Evolutionary conservation across 2,888 invertebrate genomes (phyloP), one percentile per base, ranked within the genome.

Genomic region (Pherbina coryleti): DNA sequence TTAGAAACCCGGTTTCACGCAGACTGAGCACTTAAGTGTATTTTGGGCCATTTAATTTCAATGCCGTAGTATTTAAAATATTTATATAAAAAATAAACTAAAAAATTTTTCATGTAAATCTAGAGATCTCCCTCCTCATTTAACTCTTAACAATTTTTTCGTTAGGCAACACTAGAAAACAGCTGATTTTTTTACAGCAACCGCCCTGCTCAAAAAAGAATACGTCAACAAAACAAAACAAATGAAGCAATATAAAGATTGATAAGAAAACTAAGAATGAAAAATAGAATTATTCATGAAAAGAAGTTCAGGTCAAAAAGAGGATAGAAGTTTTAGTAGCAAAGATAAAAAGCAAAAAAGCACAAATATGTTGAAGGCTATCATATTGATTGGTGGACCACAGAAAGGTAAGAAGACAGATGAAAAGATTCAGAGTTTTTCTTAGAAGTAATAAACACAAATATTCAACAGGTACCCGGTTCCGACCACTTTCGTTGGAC

Each of bases 401-500:
- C 95, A 96, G 89, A 98, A 98, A 93, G 97, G 97, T 96, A 91
- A 84, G 5, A 55, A n/a, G 2, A n/a, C 4, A 8, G 49, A 14
- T 51, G 67, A 22, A 57, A n/a, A 7, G 49, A 44, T n/a, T n/a
- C 49, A 28, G 7, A 49, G 2, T 5, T 19, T 44, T 25, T 22
- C 44, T 28, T 25, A 37, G 8, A 28, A 31, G 2, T 14, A 11
- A 14, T 3, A 1, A 44, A 44, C 37, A 0, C 11, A 34, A 37
- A 14, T n/a, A 37, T 28, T 44, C 60, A 73, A 5, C 17, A 98
- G 99, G 99, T 1, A 99, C 99, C 9, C 92, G 99, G 75, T 99
- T 99, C 90, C 94, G 99, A 0, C 99, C 99, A 0, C 91, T 99
- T 3, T 98, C 98, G 0, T 91, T 99, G 79, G 98, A 99, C 88